A percentile compares a stretch with the other conserved stretches of the same genome.
Evolutionary conservation across 2,113 vertebrate species (phyloP).

Genomic region (Phylloscopus trochiloides): DNA sequence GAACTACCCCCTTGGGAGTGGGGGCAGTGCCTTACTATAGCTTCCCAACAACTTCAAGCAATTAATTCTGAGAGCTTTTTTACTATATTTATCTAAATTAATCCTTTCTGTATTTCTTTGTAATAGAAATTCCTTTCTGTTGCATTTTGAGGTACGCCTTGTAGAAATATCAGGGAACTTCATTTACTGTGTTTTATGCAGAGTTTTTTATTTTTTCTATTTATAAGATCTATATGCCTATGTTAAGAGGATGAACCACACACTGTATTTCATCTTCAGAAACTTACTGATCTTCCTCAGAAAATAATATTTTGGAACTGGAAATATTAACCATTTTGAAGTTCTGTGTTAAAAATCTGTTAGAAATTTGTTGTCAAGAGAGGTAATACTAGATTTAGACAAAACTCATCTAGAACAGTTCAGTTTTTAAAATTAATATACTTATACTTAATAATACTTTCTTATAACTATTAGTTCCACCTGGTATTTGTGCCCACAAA

Average conservation of each 20-base stretch:
- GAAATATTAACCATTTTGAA: background rate
- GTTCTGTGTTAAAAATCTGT: background rate
- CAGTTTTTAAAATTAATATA: background rate
- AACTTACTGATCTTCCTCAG: background rate
- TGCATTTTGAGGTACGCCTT: background rate
- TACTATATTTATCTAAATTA: background rate
- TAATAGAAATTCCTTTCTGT: background rate
- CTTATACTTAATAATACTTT: background rate
- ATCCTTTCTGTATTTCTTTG: background rate
- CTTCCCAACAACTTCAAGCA: background rate
- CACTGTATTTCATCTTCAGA: background rate
- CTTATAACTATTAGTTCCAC: background rate
- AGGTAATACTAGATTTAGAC: background rate
- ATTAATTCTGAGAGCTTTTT: background rate
- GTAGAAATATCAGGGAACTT: background rate
- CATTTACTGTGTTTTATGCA: background rate
- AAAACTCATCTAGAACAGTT: background rate
- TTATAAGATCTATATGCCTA: background rate
- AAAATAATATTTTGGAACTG: background rate
- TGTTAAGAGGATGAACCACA: background rate
- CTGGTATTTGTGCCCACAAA: background rate
- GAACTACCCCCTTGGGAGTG: too few relatives aligned
- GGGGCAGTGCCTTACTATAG: background rate
- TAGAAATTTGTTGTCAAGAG: background rate
- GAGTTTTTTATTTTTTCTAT: background rate